phyloP scores from a whole-genome alignment of 2,888 invertebrate genomes.

The Colletes collaris region DNA sequence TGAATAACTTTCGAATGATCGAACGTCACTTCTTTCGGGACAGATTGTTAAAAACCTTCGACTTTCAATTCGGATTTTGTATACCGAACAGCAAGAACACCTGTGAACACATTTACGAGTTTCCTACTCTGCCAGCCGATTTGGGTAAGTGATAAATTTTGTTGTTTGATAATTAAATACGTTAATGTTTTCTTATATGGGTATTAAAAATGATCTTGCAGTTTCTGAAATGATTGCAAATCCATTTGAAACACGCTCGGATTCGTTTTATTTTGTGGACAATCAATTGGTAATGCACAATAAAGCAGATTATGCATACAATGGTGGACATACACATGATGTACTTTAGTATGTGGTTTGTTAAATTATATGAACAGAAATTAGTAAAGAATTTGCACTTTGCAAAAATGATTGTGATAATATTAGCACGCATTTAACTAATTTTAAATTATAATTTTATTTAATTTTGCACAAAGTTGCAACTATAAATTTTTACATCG shows the following conservation, averaged over 20 bases:
- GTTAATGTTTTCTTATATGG: slow-evolving; percentile 11
- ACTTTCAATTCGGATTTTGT: slow-evolving; percentile 99
- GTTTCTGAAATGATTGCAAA: slow-evolving; percentile 98
- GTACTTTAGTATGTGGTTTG: slow-evolving; percentile 61
- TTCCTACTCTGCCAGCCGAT: slow-evolving; percentile 94
- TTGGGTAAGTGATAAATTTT: slow-evolving; percentile 88
- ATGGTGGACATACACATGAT: slow-evolving; percentile 87
- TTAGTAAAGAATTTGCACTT: slow-evolving; percentile 54
- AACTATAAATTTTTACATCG: slow-evolving; percentile 21
- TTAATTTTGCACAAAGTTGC: slow-evolving; percentile 25
- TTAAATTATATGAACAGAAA: slow-evolving; percentile 85
- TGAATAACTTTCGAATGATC: slow-evolving; percentile 98
- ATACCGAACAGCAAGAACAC: slow-evolving; percentile 99
- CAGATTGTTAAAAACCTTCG: slow-evolving; percentile 97
- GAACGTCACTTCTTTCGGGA: slow-evolving; percentile 98
- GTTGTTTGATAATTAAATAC: slow-evolving; percentile 1
- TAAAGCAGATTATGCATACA: slow-evolving; percentile 99
- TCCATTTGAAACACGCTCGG: slow-evolving; percentile 98
- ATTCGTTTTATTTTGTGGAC: slow-evolving; percentile 99
- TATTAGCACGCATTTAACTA: slow-evolving; percentile 45
- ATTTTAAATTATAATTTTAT: slow-evolving; percentile 40
- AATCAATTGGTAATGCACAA: slow-evolving; percentile 99
- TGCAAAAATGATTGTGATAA: slow-evolving; percentile 55
- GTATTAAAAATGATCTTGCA: slow-evolving; percentile 83
- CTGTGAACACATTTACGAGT: slow-evolving; percentile 99